Percentiles rank a stretch among this genome's conserved stretches.
Evolutionary conservation across 2,113 vertebrate genomes (phyloP).

Genomic region (Alosa alosa): DNA sequence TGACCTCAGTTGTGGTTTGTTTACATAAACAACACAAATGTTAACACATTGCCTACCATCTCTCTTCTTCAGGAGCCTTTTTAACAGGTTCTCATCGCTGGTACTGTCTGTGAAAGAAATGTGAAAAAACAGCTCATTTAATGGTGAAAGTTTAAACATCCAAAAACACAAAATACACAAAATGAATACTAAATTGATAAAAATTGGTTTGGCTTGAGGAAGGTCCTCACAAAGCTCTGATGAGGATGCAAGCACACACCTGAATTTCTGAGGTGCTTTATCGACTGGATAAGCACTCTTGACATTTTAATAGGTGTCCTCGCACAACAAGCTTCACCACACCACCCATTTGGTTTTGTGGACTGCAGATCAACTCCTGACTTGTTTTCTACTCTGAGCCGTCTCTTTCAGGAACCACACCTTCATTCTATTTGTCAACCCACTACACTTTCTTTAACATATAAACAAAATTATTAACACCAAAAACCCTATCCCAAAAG

Average conservation of each 20-base stretch:
- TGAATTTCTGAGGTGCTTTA: too few relatives aligned
- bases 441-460: too few relatives aligned
- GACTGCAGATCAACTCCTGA: too few relatives aligned
- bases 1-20: neutral
- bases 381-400: neutral
- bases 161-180: neutral
- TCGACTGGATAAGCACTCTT: too few relatives aligned
- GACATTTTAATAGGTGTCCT: too few relatives aligned
- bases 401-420: neutral
- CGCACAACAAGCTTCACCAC: neutral
- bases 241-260: too few relatives aligned
- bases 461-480: neutral
- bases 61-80: conserved; percentile 70
- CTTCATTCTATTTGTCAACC: neutral
- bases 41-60: conserved; percentile 63
- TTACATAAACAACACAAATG: too few relatives aligned
- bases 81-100: conserved; percentile 70
- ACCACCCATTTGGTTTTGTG: too few relatives aligned
- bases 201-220: neutral
- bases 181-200: neutral
- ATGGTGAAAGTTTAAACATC: neutral
- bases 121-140: conserved; percentile 20
- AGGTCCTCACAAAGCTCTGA: neutral
- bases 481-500: neutral
- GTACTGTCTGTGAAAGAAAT: conserved; percentile 60